A percentile compares a stretch with the other conserved stretches of the same genome.
Evolutionary conservation across 1,140 invertebrate species (phyloP).

Genomic region (Leptinotarsa defecta): DNA sequence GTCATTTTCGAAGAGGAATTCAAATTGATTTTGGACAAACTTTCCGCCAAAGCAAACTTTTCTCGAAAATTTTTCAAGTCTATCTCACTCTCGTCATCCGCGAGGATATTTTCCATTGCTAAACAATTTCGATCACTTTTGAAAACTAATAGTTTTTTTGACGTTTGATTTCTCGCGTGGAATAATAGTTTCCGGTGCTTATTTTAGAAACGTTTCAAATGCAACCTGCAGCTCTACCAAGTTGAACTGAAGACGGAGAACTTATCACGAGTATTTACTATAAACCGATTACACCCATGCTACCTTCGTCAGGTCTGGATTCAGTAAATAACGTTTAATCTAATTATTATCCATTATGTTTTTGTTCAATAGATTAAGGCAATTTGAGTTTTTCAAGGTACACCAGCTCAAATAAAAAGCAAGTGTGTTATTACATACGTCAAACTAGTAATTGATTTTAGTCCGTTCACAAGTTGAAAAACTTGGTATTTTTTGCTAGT

Average conservation of each 20-base stretch:
- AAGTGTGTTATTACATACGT: too few relatives aligned
- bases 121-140: neutral
- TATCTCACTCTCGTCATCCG: conserved; percentile 11
- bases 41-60: conserved; percentile 63
- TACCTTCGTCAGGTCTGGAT: neutral
- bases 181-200: too few relatives aligned
- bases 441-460: too few relatives aligned
- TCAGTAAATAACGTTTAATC: neutral
- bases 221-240: neutral
- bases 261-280: conserved; percentile 15
- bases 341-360: too few relatives aligned
- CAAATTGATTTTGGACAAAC: conserved; percentile 62
- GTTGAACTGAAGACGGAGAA: conserved; percentile 1
- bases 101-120: conserved; percentile 20
- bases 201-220: neutral
- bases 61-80: conserved; percentile 57
- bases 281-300: conserved; percentile 3
- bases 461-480: too few relatives aligned
- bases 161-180: too few relatives aligned
- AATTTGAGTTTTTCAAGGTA: too few relatives aligned
- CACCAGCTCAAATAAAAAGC: too few relatives aligned
- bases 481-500: too few relatives aligned
- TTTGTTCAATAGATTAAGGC: too few relatives aligned
- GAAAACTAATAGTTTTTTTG: too few relatives aligned
- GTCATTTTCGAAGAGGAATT: conserved; percentile 63